phyloP scores from a whole-genome alignment of 2,888 invertebrate genomes.

The Oxycera nigricornis region DNA sequence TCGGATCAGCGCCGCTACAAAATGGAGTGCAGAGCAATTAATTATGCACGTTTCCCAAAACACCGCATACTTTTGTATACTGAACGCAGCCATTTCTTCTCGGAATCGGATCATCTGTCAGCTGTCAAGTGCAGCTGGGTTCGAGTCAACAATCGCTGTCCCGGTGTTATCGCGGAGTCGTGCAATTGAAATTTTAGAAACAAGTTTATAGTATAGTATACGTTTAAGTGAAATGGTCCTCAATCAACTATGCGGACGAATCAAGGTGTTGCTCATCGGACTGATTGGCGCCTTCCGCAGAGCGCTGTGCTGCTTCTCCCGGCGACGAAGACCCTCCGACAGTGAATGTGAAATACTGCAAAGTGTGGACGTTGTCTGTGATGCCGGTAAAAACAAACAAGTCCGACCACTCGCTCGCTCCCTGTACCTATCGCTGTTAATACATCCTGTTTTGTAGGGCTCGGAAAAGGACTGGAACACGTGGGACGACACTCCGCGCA shows the following conservation, averaged over 20 bases:
- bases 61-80: too few species aligned
- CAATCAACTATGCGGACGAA: constrained; percentile 63
- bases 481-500: constrained; percentile 67
- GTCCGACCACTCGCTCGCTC: background rate
- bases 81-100: too few species aligned
- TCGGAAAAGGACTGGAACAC: constrained; percentile 66
- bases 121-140: too few species aligned
- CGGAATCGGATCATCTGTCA: too few species aligned
- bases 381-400: constrained; percentile 45
- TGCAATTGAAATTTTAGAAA: too few species aligned
- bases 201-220: too few species aligned
- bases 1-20: too few species aligned
- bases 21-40: too few species aligned
- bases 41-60: too few species aligned
- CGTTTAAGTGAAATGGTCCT: constrained; percentile 59
- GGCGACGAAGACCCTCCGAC: constrained; percentile 64
- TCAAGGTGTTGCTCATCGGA: constrained; percentile 66
- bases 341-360: constrained; percentile 67
- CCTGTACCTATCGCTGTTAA: background rate
- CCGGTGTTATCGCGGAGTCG: too few species aligned
- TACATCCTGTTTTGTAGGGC: constrained; percentile 46
- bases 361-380: constrained; percentile 65
- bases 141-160: too few species aligned
- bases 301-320: constrained; percentile 69
- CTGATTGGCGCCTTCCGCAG: constrained; percentile 66